Percentiles rank a stretch among this genome's conserved stretches.
These are phyloP conservation scores for Cephalopholis sonnerati DNA, from an alignment of 2,113 vertebrate genomes.

Conservation along the genomic window DNA sequence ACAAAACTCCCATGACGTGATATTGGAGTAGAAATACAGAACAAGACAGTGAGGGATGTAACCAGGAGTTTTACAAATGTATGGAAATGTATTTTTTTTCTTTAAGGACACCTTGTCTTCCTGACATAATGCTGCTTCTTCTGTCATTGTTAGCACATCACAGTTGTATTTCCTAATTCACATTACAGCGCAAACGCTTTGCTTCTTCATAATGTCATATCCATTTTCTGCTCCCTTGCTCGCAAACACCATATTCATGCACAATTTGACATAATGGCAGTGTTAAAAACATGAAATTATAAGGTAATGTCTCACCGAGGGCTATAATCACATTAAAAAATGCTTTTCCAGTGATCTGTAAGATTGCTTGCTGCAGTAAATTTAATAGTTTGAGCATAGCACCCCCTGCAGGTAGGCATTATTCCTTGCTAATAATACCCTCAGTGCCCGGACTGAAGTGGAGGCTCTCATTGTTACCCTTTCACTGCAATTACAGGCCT, in stretches of 20 bases:
- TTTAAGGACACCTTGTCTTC: not conserved
- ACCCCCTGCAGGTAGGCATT: conserved; percentile 86
- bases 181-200: conserved; percentile 23
- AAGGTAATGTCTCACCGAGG: conserved; percentile 74
- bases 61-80: conserved; percentile 65
- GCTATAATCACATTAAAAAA: conserved; percentile 66
- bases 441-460: conserved; percentile 49
- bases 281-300: conserved; percentile 74
- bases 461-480: conserved; percentile 77
- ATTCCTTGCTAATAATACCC: conserved; percentile 71
- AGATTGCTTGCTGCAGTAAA: conserved; percentile 56
- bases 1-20: conserved; percentile 67
- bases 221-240: conserved; percentile 69
- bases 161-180: conserved; percentile 14
- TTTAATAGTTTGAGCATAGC: conserved; percentile 86
- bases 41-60: conserved; percentile 45
- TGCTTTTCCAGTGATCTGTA: conserved; percentile 57
- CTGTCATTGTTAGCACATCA: not conserved
- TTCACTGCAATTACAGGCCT: conserved; percentile 86
- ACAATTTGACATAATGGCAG: conserved; percentile 77
- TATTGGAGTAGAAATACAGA: conserved; percentile 48
- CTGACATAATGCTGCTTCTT: not conserved
- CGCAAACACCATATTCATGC: conserved; percentile 60
- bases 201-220: conserved; percentile 57
- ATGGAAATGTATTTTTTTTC: not conserved